A percentile compares a stretch with the other conserved stretches of the same genome.
These are phyloP conservation scores for Ceuthmochares aereus DNA, from an alignment of 2,113 vertebrate genomes.

Conservation along the genomic window DNA sequence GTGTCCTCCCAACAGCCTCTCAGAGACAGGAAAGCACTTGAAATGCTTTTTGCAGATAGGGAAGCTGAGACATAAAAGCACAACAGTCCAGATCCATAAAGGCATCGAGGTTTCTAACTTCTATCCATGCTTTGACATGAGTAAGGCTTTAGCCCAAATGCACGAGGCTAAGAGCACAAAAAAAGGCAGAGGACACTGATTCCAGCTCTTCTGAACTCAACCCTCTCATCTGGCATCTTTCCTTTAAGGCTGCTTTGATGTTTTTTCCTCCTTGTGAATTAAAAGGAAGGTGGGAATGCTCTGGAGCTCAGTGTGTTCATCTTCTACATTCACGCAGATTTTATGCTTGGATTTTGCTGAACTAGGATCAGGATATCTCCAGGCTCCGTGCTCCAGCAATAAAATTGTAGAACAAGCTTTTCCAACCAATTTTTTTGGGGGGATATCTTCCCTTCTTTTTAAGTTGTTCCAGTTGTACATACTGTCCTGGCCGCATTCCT, in stretches of 20 bases:
- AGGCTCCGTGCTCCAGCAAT: background rate
- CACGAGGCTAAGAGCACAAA: background rate
- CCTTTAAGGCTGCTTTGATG: background rate
- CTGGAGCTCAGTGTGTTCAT: background rate
- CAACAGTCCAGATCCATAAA: background rate
- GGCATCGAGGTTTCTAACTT: background rate
- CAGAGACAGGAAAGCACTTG: background rate
- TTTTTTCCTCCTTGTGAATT: background rate
- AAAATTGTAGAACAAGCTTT: background rate
- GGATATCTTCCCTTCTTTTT: constrained; percentile 6
- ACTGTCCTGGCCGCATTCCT: constrained; percentile 39
- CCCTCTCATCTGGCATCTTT: background rate
- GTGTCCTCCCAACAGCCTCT: background rate
- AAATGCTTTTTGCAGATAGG: background rate
- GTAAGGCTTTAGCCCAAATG: background rate
- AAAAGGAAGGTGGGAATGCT: background rate
- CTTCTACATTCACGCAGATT: background rate
- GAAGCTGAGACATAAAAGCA: background rate
- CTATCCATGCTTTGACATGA: background rate
- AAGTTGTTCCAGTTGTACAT: constrained; percentile 46
- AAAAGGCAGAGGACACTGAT: background rate
- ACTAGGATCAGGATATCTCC: background rate
- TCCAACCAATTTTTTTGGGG: background rate
- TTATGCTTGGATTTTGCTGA: background rate
- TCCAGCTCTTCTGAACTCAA: background rate